A percentile compares a stretch with the other conserved stretches of the same genome.
Conservation (phyloP, 2,797 vertebrate species). For the Pampus argenteus region DNA sequence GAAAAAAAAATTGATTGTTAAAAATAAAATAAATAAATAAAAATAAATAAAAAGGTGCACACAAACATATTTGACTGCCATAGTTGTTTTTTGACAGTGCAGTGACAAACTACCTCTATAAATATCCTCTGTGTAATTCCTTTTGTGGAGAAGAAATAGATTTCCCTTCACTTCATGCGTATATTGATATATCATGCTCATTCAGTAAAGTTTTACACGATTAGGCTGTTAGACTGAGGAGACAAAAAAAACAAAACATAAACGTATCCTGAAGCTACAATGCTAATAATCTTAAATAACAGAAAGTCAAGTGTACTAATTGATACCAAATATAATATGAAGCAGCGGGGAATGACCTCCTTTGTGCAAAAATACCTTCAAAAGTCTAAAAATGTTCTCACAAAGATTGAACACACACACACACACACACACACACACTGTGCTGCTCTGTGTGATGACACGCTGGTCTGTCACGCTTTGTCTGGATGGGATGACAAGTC, state of each 20-base stretch:
- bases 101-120: conserved; percentile 4
- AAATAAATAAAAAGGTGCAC: too few species aligned
- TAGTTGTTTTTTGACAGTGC: conserved; percentile 4
- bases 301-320: conserved; percentile 23
- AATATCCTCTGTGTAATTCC: conserved; percentile 7
- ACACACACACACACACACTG: conserved; percentile 16
- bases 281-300: conserved; percentile 1
- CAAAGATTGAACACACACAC: conserved; percentile 18
- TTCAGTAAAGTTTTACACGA: conserved; percentile 2
- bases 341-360: not conserved
- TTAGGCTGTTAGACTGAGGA: not conserved
- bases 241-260: not conserved
- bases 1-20: not conserved
- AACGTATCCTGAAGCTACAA: not conserved
- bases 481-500: conserved; percentile 61
- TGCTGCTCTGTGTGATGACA: conserved; percentile 25
- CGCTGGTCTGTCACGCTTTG: conserved; percentile 55
- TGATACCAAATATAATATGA: conserved; percentile 19
- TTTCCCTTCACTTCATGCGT: conserved; percentile 9
- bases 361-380: conserved; percentile 17
- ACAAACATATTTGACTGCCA: not conserved
- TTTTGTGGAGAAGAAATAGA: conserved; percentile 8
- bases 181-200: conserved; percentile 1
- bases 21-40: too few species aligned
- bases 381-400: conserved; percentile 17